Evolutionary conservation across 2,113 vertebrate species (phyloP), one percentile per base, ranked within the genome.

Genomic region (Arenaria interpres): DNA sequence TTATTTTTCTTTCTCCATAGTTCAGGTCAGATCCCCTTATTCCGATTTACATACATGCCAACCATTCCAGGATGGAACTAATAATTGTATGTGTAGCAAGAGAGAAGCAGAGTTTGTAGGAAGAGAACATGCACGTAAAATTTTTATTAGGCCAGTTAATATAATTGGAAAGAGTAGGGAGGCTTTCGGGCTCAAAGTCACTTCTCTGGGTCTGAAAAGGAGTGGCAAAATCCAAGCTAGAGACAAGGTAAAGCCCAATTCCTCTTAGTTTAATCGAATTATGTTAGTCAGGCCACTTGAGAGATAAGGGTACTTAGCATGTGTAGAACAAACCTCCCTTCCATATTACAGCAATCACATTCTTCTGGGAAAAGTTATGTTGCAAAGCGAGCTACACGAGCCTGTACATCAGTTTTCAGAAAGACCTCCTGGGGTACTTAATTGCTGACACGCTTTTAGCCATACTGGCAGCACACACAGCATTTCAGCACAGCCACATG

Each of bases 251-350:
- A 90, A 43, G 69, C 66, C 64, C 21, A 82, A 6, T 68, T 95
- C 46, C 78, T 88, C 67, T 87, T 68, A 85, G 33, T 85, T 94
- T 94, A 84, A 92, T 93, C 80, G 59, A 67, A 94, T 92, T 92
- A 45, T 33, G 60, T 71, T 89, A 57, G 39, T 75, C 48, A 76
- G 83, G 56, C 48, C 51, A 78, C 84, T 95, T 81, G 91, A 87
- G 64, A 78, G 56, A 87, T 43, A 89, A 93, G 28, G 37, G n/a
- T 74, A 53, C 46, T 71, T 57, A 35, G 59, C 59, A 35, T 13
- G 18, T 6, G 6, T 10, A 56, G 68, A 75, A 56, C 68, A 94
- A 84, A 89, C 35, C 64, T 92, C 64, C 73, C 32, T 63, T 63
- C 64, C 18, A 5, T 4, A 60, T 53, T 30, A 28, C 73, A 79